Evolutionary conservation across 2,888 invertebrate genomes (phyloP), one percentile per base, ranked within the genome.

Genomic region (Tenthredo livida): DNA sequence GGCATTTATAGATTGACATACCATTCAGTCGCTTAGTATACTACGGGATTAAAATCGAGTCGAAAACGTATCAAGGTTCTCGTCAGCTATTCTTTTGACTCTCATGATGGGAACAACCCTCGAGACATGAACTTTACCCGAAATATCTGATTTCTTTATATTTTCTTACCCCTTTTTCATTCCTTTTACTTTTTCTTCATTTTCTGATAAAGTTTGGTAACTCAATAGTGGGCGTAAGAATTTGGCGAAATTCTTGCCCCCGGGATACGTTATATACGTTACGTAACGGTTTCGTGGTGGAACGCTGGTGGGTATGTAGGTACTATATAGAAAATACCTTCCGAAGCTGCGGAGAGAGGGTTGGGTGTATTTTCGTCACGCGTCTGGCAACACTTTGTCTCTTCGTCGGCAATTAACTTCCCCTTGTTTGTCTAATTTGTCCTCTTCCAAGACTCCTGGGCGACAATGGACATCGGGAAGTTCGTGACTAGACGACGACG

Each of bases 381-480:
- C 83, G 65, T 83, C 83, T 47, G 83, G 43, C 83, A 54, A 40
- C 83, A 83, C 83, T 83, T 70, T 70, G 83, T 83, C 67, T 83
- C 83, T 83, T 47, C 25, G 65, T 47, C 29, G 83, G 83, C 67
- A 83, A 83, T 83, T 83, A 83, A 83, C 83, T 67, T 83, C 67
- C 83, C 50, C 83, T 83, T 83, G 83, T 83, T 83, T 83, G 67
- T 83, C 67, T 83, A 70, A 83, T 83, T 83, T 83, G 67, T 67
- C 67, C 83, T 83, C 29, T 70, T 83, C 67, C 67, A 83, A 67
- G 67, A 83, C 67, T 43, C 80, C 29, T 33, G 43, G 67, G 83
- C 78, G 83, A 67, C 67, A 83, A 83, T 47, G 83, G 83, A 61
- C 80, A 61, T 80, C 37, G 80, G 80, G 21, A 61, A 61, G 61